Conservation (phyloP, 1,140 invertebrate genomes). For the Temnothorax nylanderi region DNA sequence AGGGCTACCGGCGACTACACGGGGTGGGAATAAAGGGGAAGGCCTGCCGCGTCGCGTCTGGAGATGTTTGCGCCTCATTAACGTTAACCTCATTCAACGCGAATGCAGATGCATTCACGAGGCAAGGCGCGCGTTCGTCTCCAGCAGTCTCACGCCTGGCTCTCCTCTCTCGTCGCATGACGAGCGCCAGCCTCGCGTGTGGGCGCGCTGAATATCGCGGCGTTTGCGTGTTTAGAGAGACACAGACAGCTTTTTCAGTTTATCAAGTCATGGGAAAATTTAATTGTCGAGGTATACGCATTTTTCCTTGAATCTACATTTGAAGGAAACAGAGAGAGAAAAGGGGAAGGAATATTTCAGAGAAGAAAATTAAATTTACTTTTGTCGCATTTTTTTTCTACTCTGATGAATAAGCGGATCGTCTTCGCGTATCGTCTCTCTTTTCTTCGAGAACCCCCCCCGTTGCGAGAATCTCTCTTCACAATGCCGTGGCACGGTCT, state of each 20-base stretch:
- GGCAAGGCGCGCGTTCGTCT: conserved; percentile 25
- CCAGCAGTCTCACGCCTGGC: conserved; percentile 64
- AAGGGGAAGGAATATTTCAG: background rate
- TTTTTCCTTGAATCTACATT: background rate
- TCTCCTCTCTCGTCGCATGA: no score
- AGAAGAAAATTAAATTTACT: background rate
- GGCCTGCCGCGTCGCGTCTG: conserved; percentile 65
- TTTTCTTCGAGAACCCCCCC: background rate
- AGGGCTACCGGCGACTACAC: conserved; percentile 5
- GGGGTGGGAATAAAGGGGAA: conserved; percentile 68
- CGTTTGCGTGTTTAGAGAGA: background rate
- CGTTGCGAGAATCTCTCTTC: background rate
- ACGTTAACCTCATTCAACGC: conserved; percentile 75
- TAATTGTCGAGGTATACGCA: background rate
- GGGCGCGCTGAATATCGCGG: background rate
- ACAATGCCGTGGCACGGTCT: background rate
- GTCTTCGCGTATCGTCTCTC: background rate
- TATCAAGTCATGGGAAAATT: conserved; percentile 1
- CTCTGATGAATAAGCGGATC: background rate
- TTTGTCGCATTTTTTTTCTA: background rate
- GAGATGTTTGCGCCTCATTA: conserved; percentile 75
- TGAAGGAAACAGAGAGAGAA: background rate
- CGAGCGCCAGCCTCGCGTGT: conserved; percentile 9
- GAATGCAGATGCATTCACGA: conserved; percentile 72
- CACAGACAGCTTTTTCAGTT: background rate